Evolutionary conservation across 92 coral and sea anemone species (phyloP).

Genomic region (Umimayanthus kanabou): DNA sequence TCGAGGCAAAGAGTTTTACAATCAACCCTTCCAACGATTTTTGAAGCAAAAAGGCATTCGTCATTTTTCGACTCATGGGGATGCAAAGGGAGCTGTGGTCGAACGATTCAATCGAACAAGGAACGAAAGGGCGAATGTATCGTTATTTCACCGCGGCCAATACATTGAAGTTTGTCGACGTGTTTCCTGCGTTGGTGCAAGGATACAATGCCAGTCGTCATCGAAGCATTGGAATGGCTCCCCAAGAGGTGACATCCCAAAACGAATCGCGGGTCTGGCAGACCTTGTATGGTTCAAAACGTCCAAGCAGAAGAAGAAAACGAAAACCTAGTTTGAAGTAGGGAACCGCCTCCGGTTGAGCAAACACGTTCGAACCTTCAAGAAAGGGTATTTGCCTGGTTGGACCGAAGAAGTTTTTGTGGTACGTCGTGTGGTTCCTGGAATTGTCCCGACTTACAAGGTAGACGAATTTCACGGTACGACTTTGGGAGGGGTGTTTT

Average conservation of each 20-base stretch:
- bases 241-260: no score
- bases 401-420: constrained; percentile 38
- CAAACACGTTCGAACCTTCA: background rate
- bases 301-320: no score
- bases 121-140: constrained; percentile 12
- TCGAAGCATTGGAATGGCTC: no score
- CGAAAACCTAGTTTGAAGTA: constrained; percentile 1
- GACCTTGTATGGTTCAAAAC: background rate
- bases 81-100: constrained; percentile 17
- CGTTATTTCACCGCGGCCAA: constrained; percentile 14
- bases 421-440: constrained; percentile 17
- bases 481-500: constrained; percentile 38
- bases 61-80: constrained; percentile 20
- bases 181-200: constrained; percentile 24
- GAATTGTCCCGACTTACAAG: constrained; percentile 16
- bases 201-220: no score
- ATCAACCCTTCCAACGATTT: no score
- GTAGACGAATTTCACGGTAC: constrained; percentile 44
- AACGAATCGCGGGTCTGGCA: no score
- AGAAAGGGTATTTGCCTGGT: background rate
- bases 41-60: no score
- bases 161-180: constrained; percentile 42
- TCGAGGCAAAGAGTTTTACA: no score
- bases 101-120: constrained; percentile 11
- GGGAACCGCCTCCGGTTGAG: constrained; percentile 50